Evolutionary conservation across 2,113 vertebrate genomes (phyloP).

Genomic region (rabbit (Oryctolagus cuniculus)): mOryCun1.1 NC_091432.1:52275501-52276000

Average conservation of each 20-base stretch:
- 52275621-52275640: slow-evolving; percentile 21
- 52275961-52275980: neutral
- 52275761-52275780: neutral
- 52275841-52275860: slow-evolving; percentile 3
- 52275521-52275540: neutral
- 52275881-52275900: neutral
- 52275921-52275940: neutral
- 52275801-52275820: slow-evolving; percentile 51
- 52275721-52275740: slow-evolving; percentile 40
- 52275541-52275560: neutral
- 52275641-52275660: neutral
- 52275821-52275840: slow-evolving; percentile 32
- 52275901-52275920: neutral
- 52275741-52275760: slow-evolving; percentile 22
- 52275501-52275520: neutral
- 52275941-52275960: slow-evolving; percentile 4
- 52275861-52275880: neutral
- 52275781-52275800: slow-evolving; percentile 26
- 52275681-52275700: neutral
- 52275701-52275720: slow-evolving; percentile 27
- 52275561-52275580: slow-evolving; percentile 36
- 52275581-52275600: neutral
- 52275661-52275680: neutral
- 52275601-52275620: neutral
- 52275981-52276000: slow-evolving; percentile 7